phyloP scores from a whole-genome alignment of 1,140 invertebrate species.

The Drosophila funebris region DNA sequence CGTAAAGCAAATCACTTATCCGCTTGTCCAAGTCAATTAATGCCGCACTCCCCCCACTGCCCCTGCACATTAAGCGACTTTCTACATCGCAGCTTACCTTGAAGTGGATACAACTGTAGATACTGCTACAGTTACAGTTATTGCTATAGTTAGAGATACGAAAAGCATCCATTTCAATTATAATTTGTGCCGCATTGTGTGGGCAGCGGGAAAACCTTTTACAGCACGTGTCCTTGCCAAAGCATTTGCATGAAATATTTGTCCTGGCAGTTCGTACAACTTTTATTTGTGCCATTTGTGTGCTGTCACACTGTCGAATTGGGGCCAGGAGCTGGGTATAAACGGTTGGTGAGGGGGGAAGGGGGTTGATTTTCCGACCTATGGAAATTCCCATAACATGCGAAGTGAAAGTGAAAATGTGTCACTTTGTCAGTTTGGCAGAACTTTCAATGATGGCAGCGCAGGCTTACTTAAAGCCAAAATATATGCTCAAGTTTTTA shows the following conservation, averaged over 20 bases:
- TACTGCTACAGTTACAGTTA: background rate
- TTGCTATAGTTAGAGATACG: background rate
- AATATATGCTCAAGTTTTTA: background rate
- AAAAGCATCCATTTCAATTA: constrained; percentile 66
- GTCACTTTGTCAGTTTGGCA: constrained; percentile 23
- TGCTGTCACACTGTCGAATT: constrained; percentile 22
- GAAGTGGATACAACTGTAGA: constrained; percentile 17
- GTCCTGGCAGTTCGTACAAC: constrained; percentile 15
- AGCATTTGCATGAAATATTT: constrained; percentile 64
- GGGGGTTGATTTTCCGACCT: constrained; percentile 1
- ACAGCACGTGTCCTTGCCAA: constrained; percentile 57
- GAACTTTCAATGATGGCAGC: background rate
- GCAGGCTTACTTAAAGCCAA: constrained; percentile 2
- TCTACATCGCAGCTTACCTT: constrained; percentile 34
- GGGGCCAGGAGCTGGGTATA: background rate
- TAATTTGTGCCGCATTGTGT: constrained; percentile 30
- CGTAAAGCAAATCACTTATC: constrained; percentile 32
- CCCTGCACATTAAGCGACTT: no score
- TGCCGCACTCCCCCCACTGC: background rate
- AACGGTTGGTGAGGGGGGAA: no score
- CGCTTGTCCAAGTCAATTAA: constrained; percentile 51
- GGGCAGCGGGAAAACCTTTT: constrained; percentile 53
- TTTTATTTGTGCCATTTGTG: constrained; percentile 48
- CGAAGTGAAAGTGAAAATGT: constrained; percentile 30
- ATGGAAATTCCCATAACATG: constrained; percentile 8